phyloP scores from a whole-genome alignment of 1,140 invertebrate genomes.

The Drosophila cardini region DNA sequence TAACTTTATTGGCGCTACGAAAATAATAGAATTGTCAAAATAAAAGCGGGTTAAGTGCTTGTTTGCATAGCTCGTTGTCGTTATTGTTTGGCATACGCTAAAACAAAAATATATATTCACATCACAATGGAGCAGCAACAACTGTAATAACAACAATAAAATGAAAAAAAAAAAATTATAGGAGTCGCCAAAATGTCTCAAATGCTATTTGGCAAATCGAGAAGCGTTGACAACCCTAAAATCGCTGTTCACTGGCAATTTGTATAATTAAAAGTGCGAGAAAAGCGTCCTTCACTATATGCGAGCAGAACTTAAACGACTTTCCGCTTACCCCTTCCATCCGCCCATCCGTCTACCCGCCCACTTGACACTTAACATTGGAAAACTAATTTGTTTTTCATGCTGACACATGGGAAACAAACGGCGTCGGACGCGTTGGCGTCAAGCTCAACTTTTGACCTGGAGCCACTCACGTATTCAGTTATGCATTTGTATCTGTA shows the following conservation, averaged over 20 bases:
- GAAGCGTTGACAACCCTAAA: conserved; percentile 35
- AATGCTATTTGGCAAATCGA: conserved; percentile 47
- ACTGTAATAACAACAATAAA: not conserved
- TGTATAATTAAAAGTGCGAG: conserved; percentile 69
- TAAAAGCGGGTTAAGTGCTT: conserved; percentile 77
- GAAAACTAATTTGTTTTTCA: conserved; percentile 65
- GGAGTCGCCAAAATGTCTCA: conserved; percentile 52
- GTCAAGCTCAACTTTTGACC: conserved; percentile 75
- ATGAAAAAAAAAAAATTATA: not conserved
- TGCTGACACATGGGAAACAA: conserved; percentile 51
- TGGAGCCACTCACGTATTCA: conserved; percentile 24
- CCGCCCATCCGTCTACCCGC: conserved; percentile 3
- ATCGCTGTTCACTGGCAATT: conserved; percentile 68
- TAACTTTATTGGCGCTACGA: conserved; percentile 66
- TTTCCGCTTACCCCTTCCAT: not conserved
- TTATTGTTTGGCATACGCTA: conserved; percentile 32
- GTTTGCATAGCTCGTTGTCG: conserved; percentile 72
- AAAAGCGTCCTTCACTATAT: conserved; percentile 58
- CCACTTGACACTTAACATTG: conserved; percentile 21
- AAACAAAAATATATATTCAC: conserved; percentile 21
- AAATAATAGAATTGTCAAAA: conserved; percentile 80
- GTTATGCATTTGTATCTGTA: conserved; percentile 26
- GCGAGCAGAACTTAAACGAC: not conserved
- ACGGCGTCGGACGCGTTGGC: conserved; percentile 67
- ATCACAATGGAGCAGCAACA: conserved; percentile 42